These are phyloP conservation scores for Dicaeum eximium DNA, from an alignment of 2,113 vertebrate species.

Conservation along the genomic window DNA sequence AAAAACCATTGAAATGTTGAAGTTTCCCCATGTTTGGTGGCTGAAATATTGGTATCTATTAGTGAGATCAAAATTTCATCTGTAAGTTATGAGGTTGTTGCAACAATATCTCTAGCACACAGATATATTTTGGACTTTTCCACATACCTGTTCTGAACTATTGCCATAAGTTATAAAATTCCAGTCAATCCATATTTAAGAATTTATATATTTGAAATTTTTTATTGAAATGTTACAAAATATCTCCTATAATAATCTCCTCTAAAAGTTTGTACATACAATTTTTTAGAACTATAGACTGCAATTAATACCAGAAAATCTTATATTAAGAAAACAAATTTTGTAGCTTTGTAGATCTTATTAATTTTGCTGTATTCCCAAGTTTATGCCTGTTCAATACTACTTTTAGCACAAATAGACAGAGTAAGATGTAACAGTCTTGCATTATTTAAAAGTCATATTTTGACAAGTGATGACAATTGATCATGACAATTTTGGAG, in stretches of 20 bases:
- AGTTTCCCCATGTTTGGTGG: neutral
- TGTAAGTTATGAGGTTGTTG: neutral
- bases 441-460: slow-evolving; percentile 14
- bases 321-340: neutral
- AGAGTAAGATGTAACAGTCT: neutral
- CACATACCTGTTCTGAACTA: neutral
- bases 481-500: slow-evolving; percentile 15
- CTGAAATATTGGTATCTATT: neutral
- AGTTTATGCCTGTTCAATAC: neutral
- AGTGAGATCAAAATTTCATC: neutral
- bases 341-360: neutral
- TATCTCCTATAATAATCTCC: neutral
- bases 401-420: neutral
- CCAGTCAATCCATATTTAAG: neutral
- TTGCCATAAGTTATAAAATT: neutral
- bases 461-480: neutral
- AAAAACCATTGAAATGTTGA: neutral
- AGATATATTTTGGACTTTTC: neutral
- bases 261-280: neutral
- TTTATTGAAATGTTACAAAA: neutral
- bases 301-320: neutral
- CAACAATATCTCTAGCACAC: neutral
- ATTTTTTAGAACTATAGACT: neutral
- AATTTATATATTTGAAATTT: neutral
- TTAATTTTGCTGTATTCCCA: neutral